phyloP scores from a whole-genome alignment of 1,140 invertebrate genomes.

The Neodiprion virginianus region DNA sequence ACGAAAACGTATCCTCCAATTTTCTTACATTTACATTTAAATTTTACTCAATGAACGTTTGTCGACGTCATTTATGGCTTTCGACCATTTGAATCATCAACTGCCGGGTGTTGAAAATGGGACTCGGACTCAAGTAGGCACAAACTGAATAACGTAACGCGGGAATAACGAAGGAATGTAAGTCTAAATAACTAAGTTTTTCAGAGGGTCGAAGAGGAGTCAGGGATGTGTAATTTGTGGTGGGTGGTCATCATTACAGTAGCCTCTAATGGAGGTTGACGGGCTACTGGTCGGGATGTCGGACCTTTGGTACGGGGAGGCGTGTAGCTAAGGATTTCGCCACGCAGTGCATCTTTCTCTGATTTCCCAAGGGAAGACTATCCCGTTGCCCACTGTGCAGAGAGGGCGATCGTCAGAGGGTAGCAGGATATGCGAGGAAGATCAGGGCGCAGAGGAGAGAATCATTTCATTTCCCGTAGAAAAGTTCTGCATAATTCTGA shows the following conservation, averaged over 20 bases:
- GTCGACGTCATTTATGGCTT: too few relatives aligned
- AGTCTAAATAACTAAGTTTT: too few relatives aligned
- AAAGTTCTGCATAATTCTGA: neutral
- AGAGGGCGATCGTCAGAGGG: neutral
- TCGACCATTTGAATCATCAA: too few relatives aligned
- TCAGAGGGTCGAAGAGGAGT: neutral
- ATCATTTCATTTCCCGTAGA: constrained; percentile 3
- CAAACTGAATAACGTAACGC: too few relatives aligned
- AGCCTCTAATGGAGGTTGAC: constrained; percentile 4
- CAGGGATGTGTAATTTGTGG: neutral
- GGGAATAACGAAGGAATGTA: too few relatives aligned
- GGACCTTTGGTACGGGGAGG: neutral
- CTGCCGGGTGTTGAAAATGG: too few relatives aligned
- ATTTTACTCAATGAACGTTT: too few relatives aligned
- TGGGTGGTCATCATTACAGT: constrained; percentile 2
- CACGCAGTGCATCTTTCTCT: constrained; percentile 43
- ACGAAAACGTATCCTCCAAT: too few relatives aligned
- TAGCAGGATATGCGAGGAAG: neutral
- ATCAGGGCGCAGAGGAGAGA: neutral
- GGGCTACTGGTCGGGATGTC: neutral
- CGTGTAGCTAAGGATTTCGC: neutral
- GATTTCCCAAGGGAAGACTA: constrained; percentile 38
- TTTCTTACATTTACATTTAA: too few relatives aligned
- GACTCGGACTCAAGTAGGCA: too few relatives aligned
- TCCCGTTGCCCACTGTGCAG: constrained; percentile 3